Evolutionary conservation across 2,113 vertebrate genomes (phyloP).

Genomic region (Otus sunia): DNA sequence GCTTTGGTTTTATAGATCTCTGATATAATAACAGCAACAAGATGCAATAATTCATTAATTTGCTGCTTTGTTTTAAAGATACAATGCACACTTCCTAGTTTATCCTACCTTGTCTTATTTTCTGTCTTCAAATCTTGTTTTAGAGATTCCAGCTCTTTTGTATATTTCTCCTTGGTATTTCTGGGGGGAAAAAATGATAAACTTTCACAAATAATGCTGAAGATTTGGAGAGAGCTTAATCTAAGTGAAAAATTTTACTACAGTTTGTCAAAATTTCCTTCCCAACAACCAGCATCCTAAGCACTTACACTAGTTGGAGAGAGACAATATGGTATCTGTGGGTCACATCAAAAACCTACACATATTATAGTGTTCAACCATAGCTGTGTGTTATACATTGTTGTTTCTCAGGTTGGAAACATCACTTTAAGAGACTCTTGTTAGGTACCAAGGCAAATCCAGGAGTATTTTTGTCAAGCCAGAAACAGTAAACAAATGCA

Average conservation of each 20-base stretch:
- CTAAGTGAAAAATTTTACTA: background rate
- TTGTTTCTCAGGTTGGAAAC: background rate
- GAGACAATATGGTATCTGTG: background rate
- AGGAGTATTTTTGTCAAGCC: background rate
- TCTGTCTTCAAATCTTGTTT: slow-evolving; percentile 20
- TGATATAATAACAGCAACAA: background rate
- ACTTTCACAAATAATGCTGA: background rate
- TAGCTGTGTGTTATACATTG: background rate
- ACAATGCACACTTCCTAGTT: background rate
- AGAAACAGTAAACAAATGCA: background rate
- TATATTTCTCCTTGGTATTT: background rate
- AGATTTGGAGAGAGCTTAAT: background rate
- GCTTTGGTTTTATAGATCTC: background rate
- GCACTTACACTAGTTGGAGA: background rate
- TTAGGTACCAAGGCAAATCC: background rate
- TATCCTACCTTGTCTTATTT: slow-evolving; percentile 51
- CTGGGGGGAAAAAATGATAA: background rate
- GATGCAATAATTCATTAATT: background rate
- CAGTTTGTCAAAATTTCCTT: background rate
- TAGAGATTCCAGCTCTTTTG: slow-evolving; percentile 25
- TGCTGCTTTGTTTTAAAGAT: background rate
- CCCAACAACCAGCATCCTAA: background rate
- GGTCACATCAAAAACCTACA: background rate
- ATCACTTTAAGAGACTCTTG: background rate
- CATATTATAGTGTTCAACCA: background rate